Evolutionary conservation across 2,888 invertebrate species (phyloP).

Genomic region (Physocephala rufipes): DNA sequence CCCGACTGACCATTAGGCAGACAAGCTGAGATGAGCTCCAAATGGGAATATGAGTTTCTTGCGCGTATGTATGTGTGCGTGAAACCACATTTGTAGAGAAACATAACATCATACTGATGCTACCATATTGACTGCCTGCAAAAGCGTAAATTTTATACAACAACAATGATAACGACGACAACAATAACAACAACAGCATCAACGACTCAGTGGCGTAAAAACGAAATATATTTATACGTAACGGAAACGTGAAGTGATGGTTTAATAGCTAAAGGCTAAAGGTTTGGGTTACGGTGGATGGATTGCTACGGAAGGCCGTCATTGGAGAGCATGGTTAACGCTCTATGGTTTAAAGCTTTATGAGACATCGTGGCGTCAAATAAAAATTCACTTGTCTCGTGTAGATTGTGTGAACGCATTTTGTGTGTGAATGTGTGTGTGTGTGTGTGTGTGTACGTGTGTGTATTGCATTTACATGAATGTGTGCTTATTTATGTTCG

Average conservation of each 20-base stretch:
- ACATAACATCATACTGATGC: not conserved
- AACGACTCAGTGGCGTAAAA: slow-evolving; percentile 2
- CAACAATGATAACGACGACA: no score
- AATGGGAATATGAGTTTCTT: no score
- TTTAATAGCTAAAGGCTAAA: not conserved
- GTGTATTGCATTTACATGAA: slow-evolving; percentile 16
- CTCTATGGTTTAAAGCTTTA: slow-evolving; percentile 55
- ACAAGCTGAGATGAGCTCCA: no score
- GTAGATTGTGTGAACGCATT: slow-evolving; percentile 27
- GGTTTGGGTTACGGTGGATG: not conserved
- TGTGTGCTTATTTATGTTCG: slow-evolving; percentile 23
- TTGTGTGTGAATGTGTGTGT: not conserved
- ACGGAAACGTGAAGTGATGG: slow-evolving; percentile 13
- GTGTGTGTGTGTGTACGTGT: slow-evolving; percentile 25
- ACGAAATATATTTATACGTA: slow-evolving; percentile 27
- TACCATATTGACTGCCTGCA: slow-evolving; percentile 16
- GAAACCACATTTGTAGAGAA: not conserved
- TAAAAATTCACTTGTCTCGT: slow-evolving; percentile 45
- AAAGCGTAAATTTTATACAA: not conserved
- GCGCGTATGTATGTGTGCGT: not conserved
- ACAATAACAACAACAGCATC: no score
- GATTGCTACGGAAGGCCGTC: slow-evolving; percentile 13
- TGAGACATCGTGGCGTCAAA: slow-evolving; percentile 62
- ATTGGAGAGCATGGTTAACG: slow-evolving; percentile 33
- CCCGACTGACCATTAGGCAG: no score